Conservation (phyloP, 2,888 invertebrate genomes). For the Lasioglossum vierecki region DNA sequence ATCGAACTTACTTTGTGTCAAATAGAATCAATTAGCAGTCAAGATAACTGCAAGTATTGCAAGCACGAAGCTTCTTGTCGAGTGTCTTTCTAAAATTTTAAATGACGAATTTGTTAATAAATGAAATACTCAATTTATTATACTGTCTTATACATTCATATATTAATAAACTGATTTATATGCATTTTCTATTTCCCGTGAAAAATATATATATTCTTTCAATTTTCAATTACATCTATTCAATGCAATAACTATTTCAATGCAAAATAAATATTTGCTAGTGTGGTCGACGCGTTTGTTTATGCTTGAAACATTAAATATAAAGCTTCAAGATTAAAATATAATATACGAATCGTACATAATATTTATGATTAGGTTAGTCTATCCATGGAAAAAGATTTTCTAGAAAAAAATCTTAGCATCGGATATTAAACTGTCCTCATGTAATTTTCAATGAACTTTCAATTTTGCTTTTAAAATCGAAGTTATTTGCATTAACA, state of each 20-base stretch:
- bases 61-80: not conserved
- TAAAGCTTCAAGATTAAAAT: too few relatives aligned
- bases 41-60: not conserved
- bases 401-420: too few relatives aligned
- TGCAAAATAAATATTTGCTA: too few relatives aligned
- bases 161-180: not conserved
- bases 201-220: not conserved
- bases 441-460: not conserved
- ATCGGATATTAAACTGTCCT: not conserved
- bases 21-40: not conserved
- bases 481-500: not conserved
- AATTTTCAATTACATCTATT: too few relatives aligned
- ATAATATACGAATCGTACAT: too few relatives aligned
- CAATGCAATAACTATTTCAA: too few relatives aligned
- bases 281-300: too few relatives aligned
- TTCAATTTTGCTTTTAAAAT: not conserved
- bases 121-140: not conserved
- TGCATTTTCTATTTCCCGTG: not conserved
- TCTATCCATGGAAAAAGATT: too few relatives aligned
- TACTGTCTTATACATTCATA: not conserved
- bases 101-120: not conserved
- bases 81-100: not conserved
- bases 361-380: too few relatives aligned
- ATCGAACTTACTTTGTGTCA: not conserved
- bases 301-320: too few relatives aligned